Evolutionary conservation across 35 echinoderm and acorn worm genomes (phyloP).

Genomic region (Strongylocentrotus purpuratus): DNA sequence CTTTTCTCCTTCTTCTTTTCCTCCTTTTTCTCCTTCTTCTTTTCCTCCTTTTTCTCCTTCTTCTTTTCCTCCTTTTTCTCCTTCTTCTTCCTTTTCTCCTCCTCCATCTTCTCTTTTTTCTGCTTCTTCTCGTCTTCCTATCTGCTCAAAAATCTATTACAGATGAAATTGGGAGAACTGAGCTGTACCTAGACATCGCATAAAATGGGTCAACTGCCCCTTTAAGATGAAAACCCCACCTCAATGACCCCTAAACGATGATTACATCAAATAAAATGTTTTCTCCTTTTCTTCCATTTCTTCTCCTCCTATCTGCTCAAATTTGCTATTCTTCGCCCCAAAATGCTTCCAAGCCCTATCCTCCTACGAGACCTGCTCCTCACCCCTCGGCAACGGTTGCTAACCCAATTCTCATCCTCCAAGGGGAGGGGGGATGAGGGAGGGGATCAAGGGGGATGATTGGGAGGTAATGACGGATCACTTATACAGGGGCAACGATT

Average conservation of each 20-base stretch:
- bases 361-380: background rate
- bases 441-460: background rate
- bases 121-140: too few species aligned
- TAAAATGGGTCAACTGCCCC: background rate
- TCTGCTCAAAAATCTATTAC: background rate
- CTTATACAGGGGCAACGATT: background rate
- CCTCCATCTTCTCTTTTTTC: too few species aligned
- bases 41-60: too few species aligned
- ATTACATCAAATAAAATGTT: background rate
- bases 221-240: background rate
- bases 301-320: background rate
- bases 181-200: background rate
- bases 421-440: slow-evolving; percentile 9
- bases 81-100: too few species aligned
- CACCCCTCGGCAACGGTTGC: background rate
- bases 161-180: too few species aligned
- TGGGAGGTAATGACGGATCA: slow-evolving; percentile 34
- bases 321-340: background rate
- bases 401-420: slow-evolving; percentile 23
- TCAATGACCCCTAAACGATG: background rate
- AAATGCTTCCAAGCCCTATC: background rate
- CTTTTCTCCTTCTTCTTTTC: background rate
- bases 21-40: background rate
- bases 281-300: background rate
- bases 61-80: too few species aligned